Evolutionary conservation across 53 echinoderm and acorn worm species (phyloP).

Genomic region (Apostichopus leukothele): DNA sequence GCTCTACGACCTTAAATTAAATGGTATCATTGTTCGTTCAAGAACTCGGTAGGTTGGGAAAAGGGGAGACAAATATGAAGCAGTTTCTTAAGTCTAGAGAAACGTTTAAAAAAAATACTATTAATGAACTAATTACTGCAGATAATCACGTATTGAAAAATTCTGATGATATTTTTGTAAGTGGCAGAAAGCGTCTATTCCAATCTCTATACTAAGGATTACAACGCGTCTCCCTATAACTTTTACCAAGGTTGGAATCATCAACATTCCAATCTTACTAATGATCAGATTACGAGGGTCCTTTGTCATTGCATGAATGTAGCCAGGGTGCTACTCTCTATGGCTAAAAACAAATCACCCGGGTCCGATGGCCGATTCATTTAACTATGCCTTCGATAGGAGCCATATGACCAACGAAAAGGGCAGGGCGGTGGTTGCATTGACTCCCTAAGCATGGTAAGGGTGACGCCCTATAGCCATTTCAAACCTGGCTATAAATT

Average conservation of each 20-base stretch:
- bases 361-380: neutral
- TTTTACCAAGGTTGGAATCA: neutral
- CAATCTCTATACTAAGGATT: neutral
- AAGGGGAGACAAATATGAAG: neutral
- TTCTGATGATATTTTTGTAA: neutral
- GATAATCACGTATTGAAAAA: neutral
- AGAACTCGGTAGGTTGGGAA: neutral
- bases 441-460: no score
- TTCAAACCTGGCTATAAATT: no score
- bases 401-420: no score
- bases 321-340: slow-evolving; percentile 16
- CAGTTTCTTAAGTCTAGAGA: neutral
- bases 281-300: neutral
- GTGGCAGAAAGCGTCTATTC: neutral
- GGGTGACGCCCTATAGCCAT: no score
- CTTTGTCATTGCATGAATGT: neutral
- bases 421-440: no score
- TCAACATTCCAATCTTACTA: slow-evolving; percentile 3
- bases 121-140: slow-evolving; percentile 8
- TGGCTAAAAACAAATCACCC: neutral
- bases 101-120: neutral
- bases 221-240: neutral
- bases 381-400: no score
- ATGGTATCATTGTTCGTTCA: neutral
- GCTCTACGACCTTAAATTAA: slow-evolving; percentile 12